A percentile compares a stretch with the other conserved stretches of the same genome.
Evolutionary conservation across 1,140 invertebrate species (phyloP).

Genomic region (Frieseomelitta varia): DNA sequence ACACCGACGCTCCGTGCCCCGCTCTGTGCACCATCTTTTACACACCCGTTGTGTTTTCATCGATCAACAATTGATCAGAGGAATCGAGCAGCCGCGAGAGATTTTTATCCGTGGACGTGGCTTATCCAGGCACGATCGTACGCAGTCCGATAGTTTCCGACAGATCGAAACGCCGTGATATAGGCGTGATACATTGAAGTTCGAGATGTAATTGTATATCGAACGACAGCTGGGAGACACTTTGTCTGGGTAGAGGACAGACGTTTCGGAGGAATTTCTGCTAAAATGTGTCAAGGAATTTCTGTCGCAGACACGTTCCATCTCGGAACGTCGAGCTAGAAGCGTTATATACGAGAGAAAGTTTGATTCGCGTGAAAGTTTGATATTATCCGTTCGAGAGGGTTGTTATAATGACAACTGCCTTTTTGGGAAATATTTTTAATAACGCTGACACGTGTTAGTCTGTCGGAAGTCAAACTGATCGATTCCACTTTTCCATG

Average conservation of each 20-base stretch:
- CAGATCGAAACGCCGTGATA: background rate
- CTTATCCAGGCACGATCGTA: background rate
- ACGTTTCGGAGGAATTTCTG: background rate
- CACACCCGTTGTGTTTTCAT: conserved; percentile 1
- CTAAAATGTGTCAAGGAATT: background rate
- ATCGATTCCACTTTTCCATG: too few species aligned
- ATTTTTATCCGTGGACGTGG: background rate
- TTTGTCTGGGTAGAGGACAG: background rate
- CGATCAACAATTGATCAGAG: conserved; percentile 14
- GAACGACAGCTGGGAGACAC: background rate
- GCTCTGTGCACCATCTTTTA: background rate
- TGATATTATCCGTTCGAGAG: background rate
- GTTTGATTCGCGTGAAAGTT: background rate
- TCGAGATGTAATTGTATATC: background rate
- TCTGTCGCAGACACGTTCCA: background rate
- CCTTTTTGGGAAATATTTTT: background rate
- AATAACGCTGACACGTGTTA: too few species aligned
- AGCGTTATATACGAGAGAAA: background rate
- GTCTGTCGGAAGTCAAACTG: too few species aligned
- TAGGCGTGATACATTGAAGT: background rate
- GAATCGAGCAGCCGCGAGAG: background rate
- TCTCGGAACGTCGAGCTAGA: background rate
- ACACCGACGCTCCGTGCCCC: conserved; percentile 41
- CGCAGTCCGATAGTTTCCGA: background rate
- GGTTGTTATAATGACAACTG: background rate